phyloP scores from a whole-genome alignment of 1,140 invertebrate species.

The Calephelis virginiensis region DNA sequence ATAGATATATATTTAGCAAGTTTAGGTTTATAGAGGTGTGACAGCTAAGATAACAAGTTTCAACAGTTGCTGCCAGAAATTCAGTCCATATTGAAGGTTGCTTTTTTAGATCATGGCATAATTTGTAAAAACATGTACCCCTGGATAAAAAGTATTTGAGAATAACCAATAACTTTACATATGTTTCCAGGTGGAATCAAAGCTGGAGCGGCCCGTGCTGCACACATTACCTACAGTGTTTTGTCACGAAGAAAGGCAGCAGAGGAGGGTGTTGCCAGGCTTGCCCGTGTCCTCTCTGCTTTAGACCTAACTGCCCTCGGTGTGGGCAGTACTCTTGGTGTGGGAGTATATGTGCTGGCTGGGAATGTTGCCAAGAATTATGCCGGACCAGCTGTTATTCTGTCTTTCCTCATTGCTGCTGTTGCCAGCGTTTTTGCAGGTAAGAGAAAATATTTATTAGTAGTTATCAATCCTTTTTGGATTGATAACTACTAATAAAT shows the following conservation, averaged over 20 bases:
- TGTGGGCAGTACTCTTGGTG: constrained; percentile 91
- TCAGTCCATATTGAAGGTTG: too few species aligned
- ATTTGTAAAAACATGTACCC: too few species aligned
- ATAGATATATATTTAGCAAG: too few species aligned
- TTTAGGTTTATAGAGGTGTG: too few species aligned
- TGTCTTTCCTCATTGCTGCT: constrained; percentile 92
- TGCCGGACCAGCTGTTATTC: constrained; percentile 89
- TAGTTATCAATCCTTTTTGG: too few species aligned
- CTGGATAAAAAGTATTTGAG: too few species aligned
- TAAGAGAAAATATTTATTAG: constrained; percentile 46
- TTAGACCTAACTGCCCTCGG: constrained; percentile 89
- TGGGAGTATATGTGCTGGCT: constrained; percentile 93
- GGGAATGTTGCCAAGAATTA: constrained; percentile 89
- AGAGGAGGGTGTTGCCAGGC: constrained; percentile 73
- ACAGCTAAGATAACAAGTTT: too few species aligned
- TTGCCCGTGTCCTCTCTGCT: constrained; percentile 85
- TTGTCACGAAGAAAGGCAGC: constrained; percentile 77
- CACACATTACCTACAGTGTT: constrained; percentile 57
- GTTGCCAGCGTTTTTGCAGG: constrained; percentile 91
- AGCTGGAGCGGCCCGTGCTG: constrained; percentile 48
- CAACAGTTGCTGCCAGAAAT: too few species aligned
- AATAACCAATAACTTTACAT: too few species aligned
- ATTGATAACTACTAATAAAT: too few species aligned
- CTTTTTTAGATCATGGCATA: too few species aligned
- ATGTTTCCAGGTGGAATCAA: constrained; percentile 50